Conservation (phyloP, 2,113 vertebrate genomes). For the Sterna hirundo region DNA sequence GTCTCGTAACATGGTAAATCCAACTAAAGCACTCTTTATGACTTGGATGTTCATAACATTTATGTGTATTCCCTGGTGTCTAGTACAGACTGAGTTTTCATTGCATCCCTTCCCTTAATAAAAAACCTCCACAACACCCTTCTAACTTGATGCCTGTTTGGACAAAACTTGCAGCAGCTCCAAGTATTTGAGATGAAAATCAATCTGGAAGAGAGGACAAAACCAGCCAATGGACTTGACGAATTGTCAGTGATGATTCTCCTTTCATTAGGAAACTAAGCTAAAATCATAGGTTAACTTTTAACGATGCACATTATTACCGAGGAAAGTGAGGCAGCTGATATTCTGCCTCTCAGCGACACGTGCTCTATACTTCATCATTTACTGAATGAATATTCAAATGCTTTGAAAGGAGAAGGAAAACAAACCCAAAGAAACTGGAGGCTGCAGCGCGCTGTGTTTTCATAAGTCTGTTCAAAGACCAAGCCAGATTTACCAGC, state of each 20-base stretch:
- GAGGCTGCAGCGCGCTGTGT: background rate
- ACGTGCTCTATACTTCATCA: background rate
- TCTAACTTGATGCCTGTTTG: background rate
- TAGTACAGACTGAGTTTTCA: background rate
- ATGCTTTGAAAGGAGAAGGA: background rate
- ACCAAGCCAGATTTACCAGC: background rate
- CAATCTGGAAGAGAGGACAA: background rate
- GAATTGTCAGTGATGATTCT: background rate
- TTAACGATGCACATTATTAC: background rate
- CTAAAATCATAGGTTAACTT: background rate
- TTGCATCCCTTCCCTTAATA: background rate
- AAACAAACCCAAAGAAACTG: background rate
- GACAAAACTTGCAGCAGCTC: background rate
- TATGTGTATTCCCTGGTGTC: background rate
- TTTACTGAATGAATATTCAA: conserved; percentile 20
- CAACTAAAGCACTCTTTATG: conserved; percentile 16
- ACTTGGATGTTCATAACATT: conserved; percentile 2
- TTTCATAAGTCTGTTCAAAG: background rate
- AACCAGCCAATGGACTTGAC: background rate
- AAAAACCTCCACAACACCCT: background rate
- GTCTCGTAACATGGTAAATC: background rate
- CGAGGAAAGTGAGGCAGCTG: background rate
- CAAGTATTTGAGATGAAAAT: background rate
- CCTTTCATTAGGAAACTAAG: background rate
- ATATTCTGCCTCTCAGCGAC: background rate